phyloP scores from a whole-genome alignment of 92 coral and sea anemone genomes.

The Pocillopora meandrina region DNA sequence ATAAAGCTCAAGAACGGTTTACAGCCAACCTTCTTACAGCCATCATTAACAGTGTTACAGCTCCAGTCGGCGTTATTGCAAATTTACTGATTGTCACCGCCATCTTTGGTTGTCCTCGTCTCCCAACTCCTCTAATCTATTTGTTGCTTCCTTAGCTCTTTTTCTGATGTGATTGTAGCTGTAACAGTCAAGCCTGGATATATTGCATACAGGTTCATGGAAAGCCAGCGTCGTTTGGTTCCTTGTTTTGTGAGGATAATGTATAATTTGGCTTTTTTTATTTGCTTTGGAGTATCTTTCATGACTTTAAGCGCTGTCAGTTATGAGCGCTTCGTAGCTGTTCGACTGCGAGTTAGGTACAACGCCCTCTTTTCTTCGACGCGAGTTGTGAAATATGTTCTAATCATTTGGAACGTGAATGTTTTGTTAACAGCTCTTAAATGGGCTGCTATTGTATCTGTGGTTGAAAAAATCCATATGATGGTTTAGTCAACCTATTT shows the following conservation, averaged over 20 bases:
- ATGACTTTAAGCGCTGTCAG: conserved; percentile 82
- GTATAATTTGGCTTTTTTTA: conserved; percentile 19
- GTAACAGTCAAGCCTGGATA: conserved; percentile 1
- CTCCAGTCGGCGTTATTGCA: neutral
- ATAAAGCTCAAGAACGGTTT: neutral
- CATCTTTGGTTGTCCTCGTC: neutral
- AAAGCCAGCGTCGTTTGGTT: conserved; percentile 25
- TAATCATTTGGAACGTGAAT: conserved; percentile 62
- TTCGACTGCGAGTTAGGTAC: conserved; percentile 59
- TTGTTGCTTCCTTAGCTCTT: neutral
- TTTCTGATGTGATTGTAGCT: neutral
- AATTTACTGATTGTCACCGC: neutral
- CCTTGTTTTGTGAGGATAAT: conserved; percentile 35
- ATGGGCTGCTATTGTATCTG: conserved; percentile 62
- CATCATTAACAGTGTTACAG: neutral
- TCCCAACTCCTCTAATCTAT: neutral
- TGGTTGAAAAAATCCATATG: conserved; percentile 56
- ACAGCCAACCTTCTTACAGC: neutral
- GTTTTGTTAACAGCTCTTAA: conserved; percentile 57
- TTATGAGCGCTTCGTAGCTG: conserved; percentile 77
- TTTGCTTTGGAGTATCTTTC: conserved; percentile 82
- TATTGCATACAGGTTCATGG: conserved; percentile 38
- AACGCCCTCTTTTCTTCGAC: conserved; percentile 43
- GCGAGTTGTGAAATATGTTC: conserved; percentile 42
- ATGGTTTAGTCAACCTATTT: conserved; percentile 59